Conservation (phyloP, 2,113 vertebrate genomes). For the Tragelaphus scriptus region DNA sequence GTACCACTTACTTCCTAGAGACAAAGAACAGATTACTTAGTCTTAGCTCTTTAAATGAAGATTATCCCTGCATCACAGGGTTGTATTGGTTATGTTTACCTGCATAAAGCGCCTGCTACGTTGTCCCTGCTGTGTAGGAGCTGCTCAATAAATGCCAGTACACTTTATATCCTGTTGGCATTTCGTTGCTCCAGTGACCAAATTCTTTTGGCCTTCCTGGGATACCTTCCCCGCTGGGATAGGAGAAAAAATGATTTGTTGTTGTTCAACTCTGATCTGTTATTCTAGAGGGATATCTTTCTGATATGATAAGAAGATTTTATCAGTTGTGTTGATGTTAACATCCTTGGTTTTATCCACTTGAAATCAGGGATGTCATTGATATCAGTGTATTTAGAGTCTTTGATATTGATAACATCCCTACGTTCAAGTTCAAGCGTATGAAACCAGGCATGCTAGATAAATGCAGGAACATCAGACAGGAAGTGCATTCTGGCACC, state of each 20-base stretch:
- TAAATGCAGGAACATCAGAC: neutral
- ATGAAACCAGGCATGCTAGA: neutral
- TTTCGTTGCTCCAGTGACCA: neutral
- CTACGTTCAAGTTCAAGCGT: neutral
- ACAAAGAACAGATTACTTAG: neutral
- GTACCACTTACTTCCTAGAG: neutral
- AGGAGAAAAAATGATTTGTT: neutral
- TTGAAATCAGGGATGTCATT: neutral
- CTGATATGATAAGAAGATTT: neutral
- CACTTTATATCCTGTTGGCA: neutral
- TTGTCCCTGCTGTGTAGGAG: neutral
- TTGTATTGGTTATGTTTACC: neutral
- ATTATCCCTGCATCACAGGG: neutral
- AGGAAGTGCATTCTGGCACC: neutral
- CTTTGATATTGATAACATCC: neutral
- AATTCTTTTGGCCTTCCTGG: neutral
- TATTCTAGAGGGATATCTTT: neutral
- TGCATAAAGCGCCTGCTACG: neutral
- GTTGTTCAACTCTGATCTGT: neutral
- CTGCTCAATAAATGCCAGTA: neutral
- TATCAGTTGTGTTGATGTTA: neutral
- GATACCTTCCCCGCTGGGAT: neutral
- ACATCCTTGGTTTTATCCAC: neutral
- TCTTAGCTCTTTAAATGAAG: neutral
- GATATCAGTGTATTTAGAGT: neutral